Base-by-base conservation (phyloP, 2,888 invertebrate species). In the Autographa pulchrina region DNA sequence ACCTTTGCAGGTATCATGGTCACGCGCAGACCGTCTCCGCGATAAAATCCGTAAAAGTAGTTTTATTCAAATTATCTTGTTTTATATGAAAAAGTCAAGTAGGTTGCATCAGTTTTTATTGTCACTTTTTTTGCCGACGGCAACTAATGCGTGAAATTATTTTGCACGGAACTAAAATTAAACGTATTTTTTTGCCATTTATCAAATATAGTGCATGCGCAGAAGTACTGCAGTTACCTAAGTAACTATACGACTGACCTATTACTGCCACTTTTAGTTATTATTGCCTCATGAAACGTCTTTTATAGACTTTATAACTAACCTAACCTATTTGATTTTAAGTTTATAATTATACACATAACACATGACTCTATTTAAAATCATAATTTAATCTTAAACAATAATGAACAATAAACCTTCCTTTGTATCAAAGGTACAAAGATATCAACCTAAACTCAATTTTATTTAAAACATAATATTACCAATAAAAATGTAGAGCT, bases 61-160 rank as follows among this genome's bases (percentile, higher is more conserved):
- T n/a, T n/a, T n/a, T n/a, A n/a, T n/a, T n/a, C n/a, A 4, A n/a
- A 6, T 48, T 48, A 48, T n/a, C n/a, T 16, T 48, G 6, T 6
- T n/a, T 48, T n/a, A 6, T 43, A 43, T 43, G 16, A 43, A 14
- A 43, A 16, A 9, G 43, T 43, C 48, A 81, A 80, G 13, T 63
- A 6, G 13, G 14, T 43, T 48, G 11, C 38, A 11, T 38, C 11
- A 11, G 41, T 61, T 38, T 43, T 56, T 41, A 68, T 58, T 20
- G 31, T 70, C 68, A 67, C 41, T 67, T 67, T 78, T 78, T 78
- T 81, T 78, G 67, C 82, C 78, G 82, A 61, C 78, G 78, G 82
- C 67, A 70, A 67, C 35, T 52, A 61, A 20, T 38, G 61, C 65
- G 60, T 60, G 60, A 81, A 73, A 81, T 78, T 25, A 65, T 48